Evolutionary conservation across 30 jellyfish, hydroid and myxozoan genomes (phyloP), one percentile per base, ranked within the genome.

Genomic region (Aurelia aurita complex sp. Pacific): DNA sequence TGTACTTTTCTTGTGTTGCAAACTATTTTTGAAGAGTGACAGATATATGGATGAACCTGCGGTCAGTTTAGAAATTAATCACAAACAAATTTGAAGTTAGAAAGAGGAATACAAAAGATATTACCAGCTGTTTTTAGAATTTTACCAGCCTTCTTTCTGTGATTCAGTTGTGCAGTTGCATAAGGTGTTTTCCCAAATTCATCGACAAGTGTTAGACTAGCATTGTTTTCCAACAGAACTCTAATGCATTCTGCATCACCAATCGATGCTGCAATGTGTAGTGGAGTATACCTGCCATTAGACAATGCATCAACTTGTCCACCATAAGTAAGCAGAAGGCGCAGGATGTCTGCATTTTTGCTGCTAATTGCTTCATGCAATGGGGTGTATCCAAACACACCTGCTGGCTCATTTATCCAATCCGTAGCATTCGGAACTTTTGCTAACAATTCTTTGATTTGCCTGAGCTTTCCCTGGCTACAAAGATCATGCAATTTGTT

Each of bases 181-280:
- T 57, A 75, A 14, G 99, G 97, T 10, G 97, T 84, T 65, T 94
- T 94, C 16, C 94, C 92, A 94, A 78, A 94, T 67, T 94, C 99
- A 82, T 94, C 97, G 16, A 52, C 46, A 19, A 69, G 69, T 32
- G 80, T 64, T 42, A 90, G 85, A 69, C 78, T 68, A 53, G 99
- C 99, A 71, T 71, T 66, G 67, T 83, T 72, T 59, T 81, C 85
- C 60, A 94, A 71, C 54, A 94, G 83, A 38, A 94, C 92, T 63
- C 61, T 78, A 42, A 86, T 90, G 85, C 99, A 87, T 46, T 86
- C 86, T 16, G 74, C 74, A 85, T 81, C 94, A 40, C 97, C 99
- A 65, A 82, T 82, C 9, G 99, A 82, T 64, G 99, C 99, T 46
- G 99, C 99, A 40, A 94, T 85, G 60, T 94, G 99, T 14, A 94